Conservation (phyloP, 2,888 invertebrate genomes). For the Folsomia candida region DNA sequence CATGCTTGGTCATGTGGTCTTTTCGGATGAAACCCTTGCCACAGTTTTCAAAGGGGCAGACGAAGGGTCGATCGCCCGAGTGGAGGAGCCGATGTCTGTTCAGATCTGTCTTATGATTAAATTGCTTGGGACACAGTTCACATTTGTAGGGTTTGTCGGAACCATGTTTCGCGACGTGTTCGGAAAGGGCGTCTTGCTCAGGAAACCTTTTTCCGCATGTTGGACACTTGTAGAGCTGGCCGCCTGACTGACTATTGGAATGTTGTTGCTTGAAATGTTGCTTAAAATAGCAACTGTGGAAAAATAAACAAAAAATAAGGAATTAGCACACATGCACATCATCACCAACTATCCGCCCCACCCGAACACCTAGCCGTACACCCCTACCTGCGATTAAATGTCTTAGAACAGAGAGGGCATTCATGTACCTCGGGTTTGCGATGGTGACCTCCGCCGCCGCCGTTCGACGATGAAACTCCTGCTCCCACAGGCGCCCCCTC, state of each 20-base stretch:
- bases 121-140: conserved; percentile 58
- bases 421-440: conserved; percentile 56
- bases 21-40: conserved; percentile 84
- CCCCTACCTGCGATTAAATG: conserved; percentile 80
- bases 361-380: no score
- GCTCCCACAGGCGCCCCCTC: neutral
- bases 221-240: conserved; percentile 79
- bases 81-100: conserved; percentile 82
- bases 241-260: conserved; percentile 60
- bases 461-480: neutral
- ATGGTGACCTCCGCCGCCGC: conserved; percentile 12
- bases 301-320: no score
- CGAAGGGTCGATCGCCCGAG: conserved; percentile 79
- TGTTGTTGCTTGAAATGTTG: conserved; percentile 89
- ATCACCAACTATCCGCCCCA: no score
- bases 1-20: conserved; percentile 87
- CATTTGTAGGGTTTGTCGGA: conserved; percentile 85
- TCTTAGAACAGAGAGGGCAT: conserved; percentile 78
- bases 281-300: conserved; percentile 82
- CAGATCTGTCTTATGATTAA: conserved; percentile 86
- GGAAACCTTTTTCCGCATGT: conserved; percentile 82
- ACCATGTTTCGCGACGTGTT: conserved; percentile 74
- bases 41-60: conserved; percentile 76
- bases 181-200: conserved; percentile 55
- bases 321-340: no score